Conservation (phyloP, 2,797 vertebrate genomes). For the Darevskia mixta region DNA sequence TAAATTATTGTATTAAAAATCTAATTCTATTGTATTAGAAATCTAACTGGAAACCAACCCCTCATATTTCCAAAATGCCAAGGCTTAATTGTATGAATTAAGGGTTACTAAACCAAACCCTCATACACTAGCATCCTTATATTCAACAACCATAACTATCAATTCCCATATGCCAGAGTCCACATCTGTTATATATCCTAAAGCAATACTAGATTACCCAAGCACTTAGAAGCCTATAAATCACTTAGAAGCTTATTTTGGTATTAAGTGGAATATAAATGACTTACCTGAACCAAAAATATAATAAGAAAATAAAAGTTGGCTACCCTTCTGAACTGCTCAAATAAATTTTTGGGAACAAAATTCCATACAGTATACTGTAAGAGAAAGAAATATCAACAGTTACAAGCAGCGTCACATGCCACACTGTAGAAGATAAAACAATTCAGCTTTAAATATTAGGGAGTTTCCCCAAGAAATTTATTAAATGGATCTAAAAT, state of each 20-base stretch:
- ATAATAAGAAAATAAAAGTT: conserved; percentile 99
- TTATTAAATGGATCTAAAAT: neutral
- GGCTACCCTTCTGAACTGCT: conserved; percentile 98
- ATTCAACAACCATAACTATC: neutral
- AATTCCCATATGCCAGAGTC: neutral
- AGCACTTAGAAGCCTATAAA: neutral
- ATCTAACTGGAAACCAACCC: neutral
- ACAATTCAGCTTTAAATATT: conserved; percentile 10
- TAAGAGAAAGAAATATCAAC: conserved; percentile 41
- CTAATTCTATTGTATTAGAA: neutral
- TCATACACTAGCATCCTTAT: neutral
- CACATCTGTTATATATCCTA: neutral
- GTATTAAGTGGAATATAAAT: neutral
- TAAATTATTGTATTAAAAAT: neutral
- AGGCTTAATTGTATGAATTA: too few species aligned
- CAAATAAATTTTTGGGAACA: conserved; percentile 98
- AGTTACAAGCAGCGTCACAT: neutral
- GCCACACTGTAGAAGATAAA: neutral
- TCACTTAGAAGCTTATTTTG: too few species aligned
- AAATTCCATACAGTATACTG: conserved; percentile 99
- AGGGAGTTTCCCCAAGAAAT: neutral
- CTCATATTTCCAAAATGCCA: neutral
- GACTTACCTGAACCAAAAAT: conserved; percentile 98
- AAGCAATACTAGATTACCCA: conserved; percentile 28
- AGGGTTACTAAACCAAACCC: neutral